Conservation (phyloP, 2,888 invertebrate species). For the Caenorhabditis sulstoni region DNA sequence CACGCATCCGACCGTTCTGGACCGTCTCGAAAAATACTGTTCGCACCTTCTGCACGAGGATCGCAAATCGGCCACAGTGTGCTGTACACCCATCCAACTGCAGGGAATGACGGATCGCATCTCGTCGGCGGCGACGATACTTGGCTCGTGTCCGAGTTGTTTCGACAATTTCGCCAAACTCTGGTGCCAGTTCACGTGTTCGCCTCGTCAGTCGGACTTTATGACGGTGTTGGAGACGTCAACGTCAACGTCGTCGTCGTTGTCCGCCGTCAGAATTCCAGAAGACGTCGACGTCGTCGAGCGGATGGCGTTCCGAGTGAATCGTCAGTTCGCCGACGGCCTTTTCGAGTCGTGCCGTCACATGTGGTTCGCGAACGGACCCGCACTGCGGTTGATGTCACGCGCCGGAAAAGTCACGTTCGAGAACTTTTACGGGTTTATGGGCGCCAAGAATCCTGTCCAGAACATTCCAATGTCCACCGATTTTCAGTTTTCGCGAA, state of each 20-base stretch:
- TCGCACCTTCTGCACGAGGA: conserved; percentile 32
- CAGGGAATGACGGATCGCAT: conserved; percentile 63
- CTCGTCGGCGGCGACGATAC: conserved; percentile 85
- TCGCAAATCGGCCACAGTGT: conserved; percentile 11
- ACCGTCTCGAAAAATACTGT: conserved; percentile 34
- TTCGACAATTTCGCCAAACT: conserved; percentile 89
- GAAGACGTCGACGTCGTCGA: conserved; percentile 16
- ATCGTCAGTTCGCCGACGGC: conserved; percentile 86
- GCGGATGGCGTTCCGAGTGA: conserved; percentile 86
- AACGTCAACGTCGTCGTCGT: no score
- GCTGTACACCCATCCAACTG: conserved; percentile 34
- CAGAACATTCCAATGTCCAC: conserved; percentile 37
- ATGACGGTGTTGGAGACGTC: conserved; percentile 83
- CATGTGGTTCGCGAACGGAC: conserved; percentile 44
- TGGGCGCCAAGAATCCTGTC: conserved; percentile 31
- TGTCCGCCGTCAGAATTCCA: no score
- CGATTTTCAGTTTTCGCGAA: conserved; percentile 23
- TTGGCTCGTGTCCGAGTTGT: conserved; percentile 91
- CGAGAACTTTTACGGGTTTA: conserved; percentile 41
- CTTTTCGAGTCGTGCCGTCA: conserved; percentile 88
- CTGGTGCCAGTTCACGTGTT: conserved; percentile 91
- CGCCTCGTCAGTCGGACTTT: conserved; percentile 87
- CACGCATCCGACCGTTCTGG: conserved; percentile 3
- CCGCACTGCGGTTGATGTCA: conserved; percentile 17
- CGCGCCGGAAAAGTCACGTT: conserved; percentile 20